Percentiles rank a stretch among this genome's conserved stretches.
phyloP scores from a whole-genome alignment of 1,140 invertebrate species.

The Eufriesea mexicana region DNA sequence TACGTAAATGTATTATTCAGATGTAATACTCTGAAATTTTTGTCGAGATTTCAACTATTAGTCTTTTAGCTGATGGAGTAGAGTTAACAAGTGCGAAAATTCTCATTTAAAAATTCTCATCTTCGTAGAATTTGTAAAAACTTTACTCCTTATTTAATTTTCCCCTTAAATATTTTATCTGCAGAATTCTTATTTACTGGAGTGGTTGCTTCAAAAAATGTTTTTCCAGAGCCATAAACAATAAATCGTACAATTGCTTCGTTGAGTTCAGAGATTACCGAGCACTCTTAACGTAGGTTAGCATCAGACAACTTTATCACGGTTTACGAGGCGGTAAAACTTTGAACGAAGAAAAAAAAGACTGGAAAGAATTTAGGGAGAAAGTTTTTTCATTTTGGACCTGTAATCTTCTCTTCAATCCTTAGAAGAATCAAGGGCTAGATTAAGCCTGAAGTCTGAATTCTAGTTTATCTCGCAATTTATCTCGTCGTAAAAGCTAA shows the following conservation, averaged over 20 bases:
- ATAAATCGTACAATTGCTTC: neutral
- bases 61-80: neutral
- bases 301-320: slow-evolving; percentile 5
- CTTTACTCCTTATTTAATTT: neutral
- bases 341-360: neutral
- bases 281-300: neutral
- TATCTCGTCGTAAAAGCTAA: neutral
- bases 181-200: neutral
- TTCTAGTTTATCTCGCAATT: slow-evolving; percentile 20
- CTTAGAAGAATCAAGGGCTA: neutral
- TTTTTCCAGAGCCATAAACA: neutral
- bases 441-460: neutral
- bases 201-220: neutral
- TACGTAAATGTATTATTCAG: neutral
- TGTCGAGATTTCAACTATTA: neutral
- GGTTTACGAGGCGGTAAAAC: slow-evolving; percentile 19
- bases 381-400: slow-evolving; percentile 31
- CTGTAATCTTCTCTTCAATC: neutral
- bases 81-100: no score
- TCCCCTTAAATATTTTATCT: no score
- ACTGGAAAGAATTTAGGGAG: slow-evolving; percentile 1
- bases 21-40: neutral
- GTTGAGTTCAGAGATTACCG: neutral
- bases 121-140: neutral
- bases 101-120: no score